A percentile compares a stretch with the other conserved stretches of the same genome.
These are phyloP conservation scores for Encarsia formosa DNA, from an alignment of 2,888 invertebrate genomes.

Conservation along the genomic window DNA sequence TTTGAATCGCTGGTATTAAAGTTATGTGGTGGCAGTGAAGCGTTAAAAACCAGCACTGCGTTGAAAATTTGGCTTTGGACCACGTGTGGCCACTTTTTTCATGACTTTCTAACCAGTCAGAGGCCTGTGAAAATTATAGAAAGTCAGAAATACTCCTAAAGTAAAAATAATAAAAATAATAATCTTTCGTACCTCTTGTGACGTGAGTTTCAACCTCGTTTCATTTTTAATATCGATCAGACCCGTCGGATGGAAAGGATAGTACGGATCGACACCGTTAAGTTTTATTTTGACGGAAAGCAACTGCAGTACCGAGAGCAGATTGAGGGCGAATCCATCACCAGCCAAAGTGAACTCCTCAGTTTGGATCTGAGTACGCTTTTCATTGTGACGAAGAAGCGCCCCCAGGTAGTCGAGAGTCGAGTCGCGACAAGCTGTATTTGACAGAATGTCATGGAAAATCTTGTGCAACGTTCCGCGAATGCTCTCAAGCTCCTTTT, in stretches of 20 bases:
- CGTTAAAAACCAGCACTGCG: slow-evolving; percentile 96
- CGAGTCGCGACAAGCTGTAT: slow-evolving; percentile 73
- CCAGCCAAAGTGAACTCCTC: slow-evolving; percentile 84
- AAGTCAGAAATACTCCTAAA: neutral
- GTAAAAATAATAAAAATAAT: neutral
- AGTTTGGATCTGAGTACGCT: slow-evolving; percentile 84
- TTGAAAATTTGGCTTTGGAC: slow-evolving; percentile 86
- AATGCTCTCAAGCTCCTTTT: slow-evolving; percentile 75
- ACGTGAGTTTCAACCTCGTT: slow-evolving; percentile 77
- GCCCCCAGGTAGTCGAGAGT: slow-evolving; percentile 77
- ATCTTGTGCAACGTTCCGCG: slow-evolving; percentile 74
- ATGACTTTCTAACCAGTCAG: slow-evolving; percentile 67
- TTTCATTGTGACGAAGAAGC: slow-evolving; percentile 75
- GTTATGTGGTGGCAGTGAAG: slow-evolving; percentile 91
- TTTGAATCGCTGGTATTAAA: slow-evolving; percentile 82
- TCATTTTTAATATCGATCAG: slow-evolving; percentile 72
- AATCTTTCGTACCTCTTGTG: slow-evolving; percentile 61
- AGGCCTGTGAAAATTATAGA: slow-evolving; percentile 41
- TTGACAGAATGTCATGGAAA: slow-evolving; percentile 78
- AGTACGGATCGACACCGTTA: slow-evolving; percentile 83
- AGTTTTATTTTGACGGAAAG: slow-evolving; percentile 85
- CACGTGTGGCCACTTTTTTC: slow-evolving; percentile 61
- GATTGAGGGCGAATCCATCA: slow-evolving; percentile 94
- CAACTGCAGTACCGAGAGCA: slow-evolving; percentile 85
- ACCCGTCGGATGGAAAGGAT: slow-evolving; percentile 79